Conservation (phyloP, 2,797 vertebrate genomes). For the Bradypodion ventrale region DNA sequence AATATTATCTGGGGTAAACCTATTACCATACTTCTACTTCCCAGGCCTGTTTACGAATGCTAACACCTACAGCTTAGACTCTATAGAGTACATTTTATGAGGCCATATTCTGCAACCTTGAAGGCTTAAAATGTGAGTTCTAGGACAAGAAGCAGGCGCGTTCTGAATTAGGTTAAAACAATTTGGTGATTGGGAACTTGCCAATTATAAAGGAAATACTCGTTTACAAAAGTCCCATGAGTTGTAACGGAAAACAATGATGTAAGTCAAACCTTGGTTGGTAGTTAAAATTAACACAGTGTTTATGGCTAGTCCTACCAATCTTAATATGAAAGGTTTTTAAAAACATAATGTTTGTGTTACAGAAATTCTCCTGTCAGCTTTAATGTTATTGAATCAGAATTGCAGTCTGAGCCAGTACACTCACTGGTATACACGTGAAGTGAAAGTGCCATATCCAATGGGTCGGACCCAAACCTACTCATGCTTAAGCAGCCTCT, state of each 20-base stretch:
- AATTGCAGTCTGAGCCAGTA: not conserved
- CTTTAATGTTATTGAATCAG: not conserved
- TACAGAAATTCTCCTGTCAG: not conserved
- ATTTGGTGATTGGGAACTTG: not conserved
- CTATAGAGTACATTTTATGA: not conserved
- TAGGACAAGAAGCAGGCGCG: not conserved
- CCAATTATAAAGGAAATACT: not conserved
- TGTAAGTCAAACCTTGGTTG: not conserved
- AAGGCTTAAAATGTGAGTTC: not conserved
- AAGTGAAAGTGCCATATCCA: not conserved
- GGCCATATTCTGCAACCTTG: not conserved
- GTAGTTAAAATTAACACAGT: not conserved
- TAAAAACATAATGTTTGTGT: not conserved
- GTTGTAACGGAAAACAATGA: not conserved
- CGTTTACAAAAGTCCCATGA: not conserved
- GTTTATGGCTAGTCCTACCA: not conserved
- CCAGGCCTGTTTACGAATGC: not conserved
- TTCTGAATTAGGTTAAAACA: not conserved
- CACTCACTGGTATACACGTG: not conserved
- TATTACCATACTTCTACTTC: not conserved
- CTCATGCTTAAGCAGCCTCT: too few relatives aligned
- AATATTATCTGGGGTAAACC: not conserved
- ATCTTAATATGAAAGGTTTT: not conserved
- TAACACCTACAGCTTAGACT: not conserved
- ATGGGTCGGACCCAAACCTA: too few relatives aligned